Evolutionary conservation across 2,113 vertebrate species (phyloP).

Genomic region (Actenoides hombroni): DNA sequence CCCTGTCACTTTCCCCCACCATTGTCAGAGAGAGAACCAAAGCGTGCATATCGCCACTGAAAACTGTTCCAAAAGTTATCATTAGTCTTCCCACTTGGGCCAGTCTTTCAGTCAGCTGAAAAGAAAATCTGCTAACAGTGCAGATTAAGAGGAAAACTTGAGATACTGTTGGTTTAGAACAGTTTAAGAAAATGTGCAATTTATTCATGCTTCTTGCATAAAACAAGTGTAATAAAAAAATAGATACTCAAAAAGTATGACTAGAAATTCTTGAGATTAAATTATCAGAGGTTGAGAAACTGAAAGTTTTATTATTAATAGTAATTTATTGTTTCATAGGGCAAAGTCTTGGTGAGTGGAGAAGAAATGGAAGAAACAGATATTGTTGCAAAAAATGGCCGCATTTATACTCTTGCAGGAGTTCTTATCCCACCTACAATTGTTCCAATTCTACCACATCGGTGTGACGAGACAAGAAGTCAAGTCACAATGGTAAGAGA

Average conservation of each 20-base stretch:
- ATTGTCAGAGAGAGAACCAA: background rate
- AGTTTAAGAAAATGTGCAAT: background rate
- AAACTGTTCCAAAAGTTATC: background rate
- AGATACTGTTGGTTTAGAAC: background rate
- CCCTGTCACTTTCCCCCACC: background rate
- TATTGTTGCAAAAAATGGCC: conserved; percentile 85
- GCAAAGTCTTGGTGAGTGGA: conserved; percentile 81
- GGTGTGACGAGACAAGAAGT: conserved; percentile 79
- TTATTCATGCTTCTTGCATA: background rate
- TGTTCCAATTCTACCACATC: conserved; percentile 85
- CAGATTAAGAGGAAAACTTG: background rate
- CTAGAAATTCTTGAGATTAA: background rate
- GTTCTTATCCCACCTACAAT: conserved; percentile 88
- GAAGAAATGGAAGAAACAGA: conserved; percentile 81
- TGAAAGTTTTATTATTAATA: background rate
- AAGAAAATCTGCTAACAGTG: background rate
- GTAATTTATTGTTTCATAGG: conserved; percentile 70
- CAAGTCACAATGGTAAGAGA: conserved; percentile 75
- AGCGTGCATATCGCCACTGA: background rate
- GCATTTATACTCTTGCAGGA: conserved; percentile 82
- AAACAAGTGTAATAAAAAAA: background rate
- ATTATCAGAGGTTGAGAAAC: background rate
- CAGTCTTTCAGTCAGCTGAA: background rate
- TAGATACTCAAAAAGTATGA: background rate
- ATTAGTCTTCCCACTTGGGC: background rate